These are phyloP conservation scores for Crypturellus tataupa DNA, from an alignment of 2,797 vertebrate genomes.

Conservation along the genomic window DNA sequence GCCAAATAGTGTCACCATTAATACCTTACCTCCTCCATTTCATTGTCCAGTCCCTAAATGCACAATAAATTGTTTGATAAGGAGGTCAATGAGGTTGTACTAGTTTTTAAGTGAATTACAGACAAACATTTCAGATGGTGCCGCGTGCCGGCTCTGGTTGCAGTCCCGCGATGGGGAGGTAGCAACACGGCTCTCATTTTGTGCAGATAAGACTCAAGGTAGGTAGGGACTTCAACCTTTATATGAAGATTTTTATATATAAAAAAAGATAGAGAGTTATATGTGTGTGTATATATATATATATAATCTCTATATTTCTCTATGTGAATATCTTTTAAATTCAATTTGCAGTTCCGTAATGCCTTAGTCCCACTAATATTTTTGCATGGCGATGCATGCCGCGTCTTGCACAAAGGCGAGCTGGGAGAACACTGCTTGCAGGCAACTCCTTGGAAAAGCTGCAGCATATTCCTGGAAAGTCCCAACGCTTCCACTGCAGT, in stretches of 20 bases:
- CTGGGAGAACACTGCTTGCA: not conserved
- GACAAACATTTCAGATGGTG: constrained; percentile 72
- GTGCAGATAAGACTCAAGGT: not conserved
- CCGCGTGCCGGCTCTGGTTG: constrained; percentile 56
- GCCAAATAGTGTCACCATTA: constrained; percentile 87
- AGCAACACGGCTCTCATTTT: not conserved
- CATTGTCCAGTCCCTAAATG: constrained; percentile 82
- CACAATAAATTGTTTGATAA: constrained; percentile 87
- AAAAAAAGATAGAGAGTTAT: too few relatives aligned
- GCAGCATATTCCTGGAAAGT: not conserved
- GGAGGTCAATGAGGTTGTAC: constrained; percentile 83
- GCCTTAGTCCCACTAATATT: not conserved
- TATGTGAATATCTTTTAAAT: too few relatives aligned
- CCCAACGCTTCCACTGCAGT: constrained; percentile 17
- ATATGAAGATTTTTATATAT: not conserved
- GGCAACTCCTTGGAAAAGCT: constrained; percentile 18
- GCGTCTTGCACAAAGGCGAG: not conserved
- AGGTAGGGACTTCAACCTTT: constrained; percentile 6
- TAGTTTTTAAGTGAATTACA: constrained; percentile 84
- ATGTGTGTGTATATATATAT: too few relatives aligned
- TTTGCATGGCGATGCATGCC: not conserved
- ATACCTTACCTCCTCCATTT: constrained; percentile 87
- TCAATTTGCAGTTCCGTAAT: not conserved
- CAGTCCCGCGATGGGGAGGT: constrained; percentile 38
- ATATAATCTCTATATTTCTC: too few relatives aligned